Evolutionary conservation across 2,888 invertebrate genomes (phyloP).

Genomic region (Acheta domesticus): DNA sequence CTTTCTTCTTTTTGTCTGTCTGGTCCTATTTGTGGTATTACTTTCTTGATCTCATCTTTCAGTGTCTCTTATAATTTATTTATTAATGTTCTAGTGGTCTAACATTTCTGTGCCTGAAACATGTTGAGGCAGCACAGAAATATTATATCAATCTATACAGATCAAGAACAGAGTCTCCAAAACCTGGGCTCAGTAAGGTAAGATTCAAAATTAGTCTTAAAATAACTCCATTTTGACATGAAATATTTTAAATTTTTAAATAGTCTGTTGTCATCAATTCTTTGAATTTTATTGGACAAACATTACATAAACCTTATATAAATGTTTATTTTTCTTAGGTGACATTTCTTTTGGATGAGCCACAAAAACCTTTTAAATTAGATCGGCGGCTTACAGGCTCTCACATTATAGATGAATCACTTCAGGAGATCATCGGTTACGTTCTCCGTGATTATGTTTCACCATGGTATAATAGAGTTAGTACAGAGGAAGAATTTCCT

Average conservation of each 20-base stretch:
- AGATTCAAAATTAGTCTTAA: background rate
- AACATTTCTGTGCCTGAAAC: slow-evolving; percentile 47
- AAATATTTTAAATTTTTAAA: too few relatives aligned
- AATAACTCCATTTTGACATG: background rate
- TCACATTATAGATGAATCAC: slow-evolving; percentile 77
- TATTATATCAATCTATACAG: slow-evolving; percentile 36
- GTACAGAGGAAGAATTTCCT: slow-evolving; percentile 70
- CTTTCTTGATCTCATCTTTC: background rate
- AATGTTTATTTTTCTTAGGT: background rate
- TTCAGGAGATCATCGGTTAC: slow-evolving; percentile 78
- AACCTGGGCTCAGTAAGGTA: slow-evolving; percentile 36
- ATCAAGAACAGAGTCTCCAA: slow-evolving; percentile 31
- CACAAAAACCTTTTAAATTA: slow-evolving; percentile 18
- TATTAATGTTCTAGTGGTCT: slow-evolving; percentile 39
- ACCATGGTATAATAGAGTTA: slow-evolving; percentile 54
- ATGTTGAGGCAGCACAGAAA: slow-evolving; percentile 42
- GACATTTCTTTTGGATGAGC: slow-evolving; percentile 21
- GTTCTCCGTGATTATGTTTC: slow-evolving; percentile 78
- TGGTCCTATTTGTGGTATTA: background rate
- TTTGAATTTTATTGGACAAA: background rate
- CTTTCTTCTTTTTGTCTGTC: too few relatives aligned
- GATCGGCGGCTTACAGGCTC: slow-evolving; percentile 75
- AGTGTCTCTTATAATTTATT: slow-evolving; percentile 2
- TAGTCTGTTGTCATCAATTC: too few relatives aligned
- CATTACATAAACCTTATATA: too few relatives aligned